Evolutionary conservation across 2,888 invertebrate species (phyloP).

Genomic region (Eristalis arbustorum): DNA sequence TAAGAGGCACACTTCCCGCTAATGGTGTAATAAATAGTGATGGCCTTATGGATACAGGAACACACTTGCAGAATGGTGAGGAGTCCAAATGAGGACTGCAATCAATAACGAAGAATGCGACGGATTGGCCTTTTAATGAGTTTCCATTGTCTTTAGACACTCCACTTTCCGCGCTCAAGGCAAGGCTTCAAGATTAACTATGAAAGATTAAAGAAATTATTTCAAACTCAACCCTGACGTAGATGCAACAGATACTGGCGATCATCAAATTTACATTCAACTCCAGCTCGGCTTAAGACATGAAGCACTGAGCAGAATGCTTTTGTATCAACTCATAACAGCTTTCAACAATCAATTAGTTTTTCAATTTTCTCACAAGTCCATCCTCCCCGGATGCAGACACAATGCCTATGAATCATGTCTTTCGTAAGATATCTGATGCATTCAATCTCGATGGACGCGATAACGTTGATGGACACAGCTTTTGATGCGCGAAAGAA

Average conservation of each 20-base stretch:
- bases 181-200: background rate
- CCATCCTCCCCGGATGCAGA: background rate
- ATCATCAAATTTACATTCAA: background rate
- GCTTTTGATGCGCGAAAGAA: background rate
- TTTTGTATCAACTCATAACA: background rate
- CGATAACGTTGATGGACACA: background rate
- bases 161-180: background rate
- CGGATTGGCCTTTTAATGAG: background rate
- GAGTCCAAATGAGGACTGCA: background rate
- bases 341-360: background rate
- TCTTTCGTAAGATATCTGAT: background rate
- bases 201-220: no score
- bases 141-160: background rate
- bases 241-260: background rate
- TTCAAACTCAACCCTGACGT: background rate
- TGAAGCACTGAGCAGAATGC: background rate
- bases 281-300: background rate
- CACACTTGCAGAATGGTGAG: no score
- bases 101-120: background rate
- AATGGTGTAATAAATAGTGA: no score
- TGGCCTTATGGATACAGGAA: no score
- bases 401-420: background rate
- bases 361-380: background rate
- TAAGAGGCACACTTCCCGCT: no score
- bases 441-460: background rate